Evolutionary conservation across 1,140 invertebrate genomes (phyloP).

Genomic region (Rhyacophila brunnea): DNA sequence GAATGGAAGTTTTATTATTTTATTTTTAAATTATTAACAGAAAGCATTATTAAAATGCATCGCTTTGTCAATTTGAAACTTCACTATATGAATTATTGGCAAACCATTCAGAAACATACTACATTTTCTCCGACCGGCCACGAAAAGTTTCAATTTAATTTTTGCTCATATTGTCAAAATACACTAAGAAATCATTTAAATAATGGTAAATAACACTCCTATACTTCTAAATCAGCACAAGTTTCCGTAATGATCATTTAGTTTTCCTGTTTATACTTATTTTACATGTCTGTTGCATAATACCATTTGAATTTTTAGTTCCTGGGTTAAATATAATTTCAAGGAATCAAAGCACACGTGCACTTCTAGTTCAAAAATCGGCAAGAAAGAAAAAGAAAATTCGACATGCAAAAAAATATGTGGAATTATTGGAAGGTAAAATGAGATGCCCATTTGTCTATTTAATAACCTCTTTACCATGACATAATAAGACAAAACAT

Average conservation of each 20-base stretch:
- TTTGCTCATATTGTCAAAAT: conserved; percentile 17
- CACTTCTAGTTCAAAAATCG: conserved; percentile 12
- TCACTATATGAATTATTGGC: conserved; percentile 11
- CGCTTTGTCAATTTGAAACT: conserved; percentile 10
- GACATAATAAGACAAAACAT: background rate
- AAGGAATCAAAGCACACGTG: conserved; percentile 20
- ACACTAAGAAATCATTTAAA: conserved; percentile 8
- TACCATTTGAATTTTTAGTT: conserved; percentile 11
- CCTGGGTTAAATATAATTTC: conserved; percentile 4
- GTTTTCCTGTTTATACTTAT: background rate
- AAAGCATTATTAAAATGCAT: conserved; percentile 11
- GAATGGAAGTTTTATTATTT: no score
- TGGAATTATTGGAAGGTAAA: conserved; percentile 56
- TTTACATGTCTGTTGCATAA: conserved; percentile 11
- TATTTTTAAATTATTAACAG: background rate
- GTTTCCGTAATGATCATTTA: background rate
- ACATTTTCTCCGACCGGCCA: background rate
- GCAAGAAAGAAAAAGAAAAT: conserved; percentile 40
- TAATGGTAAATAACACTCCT: background rate
- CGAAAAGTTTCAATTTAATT: conserved; percentile 4
- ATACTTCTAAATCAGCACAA: background rate
- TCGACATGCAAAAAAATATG: conserved; percentile 47
- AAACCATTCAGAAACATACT: background rate
- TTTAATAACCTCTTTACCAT: no score
- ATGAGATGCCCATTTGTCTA: no score